These are phyloP conservation scores for Trichogramma dendrolimi DNA, from an alignment of 2,888 invertebrate genomes.

Conservation along the genomic window DNA sequence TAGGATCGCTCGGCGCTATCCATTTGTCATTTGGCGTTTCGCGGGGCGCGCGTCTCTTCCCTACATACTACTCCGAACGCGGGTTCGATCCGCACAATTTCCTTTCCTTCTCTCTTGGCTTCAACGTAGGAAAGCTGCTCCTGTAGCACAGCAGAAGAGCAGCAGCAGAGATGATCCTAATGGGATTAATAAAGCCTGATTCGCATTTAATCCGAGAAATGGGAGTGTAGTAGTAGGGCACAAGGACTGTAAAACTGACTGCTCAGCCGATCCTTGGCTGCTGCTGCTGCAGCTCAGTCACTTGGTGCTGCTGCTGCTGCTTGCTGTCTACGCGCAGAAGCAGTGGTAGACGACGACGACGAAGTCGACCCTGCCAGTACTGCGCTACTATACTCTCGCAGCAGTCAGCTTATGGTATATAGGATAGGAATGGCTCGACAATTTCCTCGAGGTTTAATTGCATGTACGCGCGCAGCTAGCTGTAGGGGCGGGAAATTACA, in stretches of 20 bases:
- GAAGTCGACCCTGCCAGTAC: too few species aligned
- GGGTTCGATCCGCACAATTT: slow-evolving; percentile 10
- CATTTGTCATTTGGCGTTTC: slow-evolving; percentile 6
- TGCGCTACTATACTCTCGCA: too few species aligned
- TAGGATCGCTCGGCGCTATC: neutral
- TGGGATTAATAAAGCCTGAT: slow-evolving; percentile 42
- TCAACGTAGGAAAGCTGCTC: neutral
- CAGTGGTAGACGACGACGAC: too few species aligned
- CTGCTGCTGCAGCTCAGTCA: slow-evolving; percentile 3
- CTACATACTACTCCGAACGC: neutral
- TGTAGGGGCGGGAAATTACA: slow-evolving; percentile 13
- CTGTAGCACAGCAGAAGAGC: neutral
- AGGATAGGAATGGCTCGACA: slow-evolving; percentile 21
- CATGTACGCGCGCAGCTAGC: slow-evolving; percentile 19
- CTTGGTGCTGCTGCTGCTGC: neutral
- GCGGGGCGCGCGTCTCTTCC: neutral
- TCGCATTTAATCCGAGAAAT: slow-evolving; percentile 34
- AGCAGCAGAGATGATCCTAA: slow-evolving; percentile 30
- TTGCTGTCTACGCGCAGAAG: too few species aligned
- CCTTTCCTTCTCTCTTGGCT: neutral
- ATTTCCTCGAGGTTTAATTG: slow-evolving; percentile 28
- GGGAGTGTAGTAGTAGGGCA: slow-evolving; percentile 27
- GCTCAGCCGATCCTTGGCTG: neutral
- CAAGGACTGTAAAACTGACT: slow-evolving; percentile 32
- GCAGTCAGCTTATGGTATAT: too few species aligned